A percentile compares a stretch with the other conserved stretches of the same genome.
phyloP scores from a whole-genome alignment of 2,888 invertebrate genomes.

The Dyspetes luteomarginatus region DNA sequence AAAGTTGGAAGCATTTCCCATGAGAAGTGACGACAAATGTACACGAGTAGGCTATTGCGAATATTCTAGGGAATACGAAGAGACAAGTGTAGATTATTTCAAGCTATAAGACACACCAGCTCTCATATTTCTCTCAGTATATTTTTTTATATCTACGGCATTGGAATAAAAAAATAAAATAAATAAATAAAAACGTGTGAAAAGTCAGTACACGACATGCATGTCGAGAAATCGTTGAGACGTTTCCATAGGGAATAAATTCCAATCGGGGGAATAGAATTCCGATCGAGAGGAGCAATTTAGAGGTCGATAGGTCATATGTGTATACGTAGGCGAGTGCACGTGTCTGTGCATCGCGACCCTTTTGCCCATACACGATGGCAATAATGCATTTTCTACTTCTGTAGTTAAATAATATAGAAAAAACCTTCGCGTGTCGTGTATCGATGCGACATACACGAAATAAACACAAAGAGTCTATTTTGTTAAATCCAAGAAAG shows the following conservation, averaged over 20 bases:
- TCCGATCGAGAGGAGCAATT: neutral
- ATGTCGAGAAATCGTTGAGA: neutral
- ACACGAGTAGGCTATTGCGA: too few species aligned
- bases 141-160: neutral
- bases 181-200: neutral
- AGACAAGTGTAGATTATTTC: too few species aligned
- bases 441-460: too few species aligned
- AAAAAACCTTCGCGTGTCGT: neutral
- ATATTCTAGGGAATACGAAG: too few species aligned
- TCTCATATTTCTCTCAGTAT: neutral
- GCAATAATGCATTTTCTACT: neutral
- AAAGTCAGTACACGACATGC: neutral
- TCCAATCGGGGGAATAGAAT: neutral
- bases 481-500: neutral
- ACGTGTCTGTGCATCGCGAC: neutral
- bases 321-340: too few species aligned
- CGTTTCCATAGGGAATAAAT: constrained; percentile 15
- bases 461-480: neutral
- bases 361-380: neutral
- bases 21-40: too few species aligned
- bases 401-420: neutral
- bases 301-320: too few species aligned
- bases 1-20: too few species aligned
- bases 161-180: neutral
- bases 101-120: too few species aligned